Evolutionary conservation across 1,140 invertebrate genomes (phyloP).

Genomic region (Rhagoletis pomonella): DNA sequence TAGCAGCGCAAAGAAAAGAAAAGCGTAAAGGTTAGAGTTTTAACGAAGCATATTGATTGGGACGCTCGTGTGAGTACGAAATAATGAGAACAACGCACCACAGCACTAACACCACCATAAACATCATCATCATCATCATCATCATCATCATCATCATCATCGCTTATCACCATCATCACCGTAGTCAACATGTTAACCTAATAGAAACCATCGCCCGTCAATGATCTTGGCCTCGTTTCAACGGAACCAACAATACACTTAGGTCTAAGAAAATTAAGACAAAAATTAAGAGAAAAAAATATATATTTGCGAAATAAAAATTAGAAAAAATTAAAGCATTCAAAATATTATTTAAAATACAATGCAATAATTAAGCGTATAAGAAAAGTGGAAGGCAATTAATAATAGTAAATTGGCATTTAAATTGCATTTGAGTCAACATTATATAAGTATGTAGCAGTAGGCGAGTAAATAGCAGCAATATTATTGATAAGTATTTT

Average conservation of each 20-base stretch:
- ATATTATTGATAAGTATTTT: background rate
- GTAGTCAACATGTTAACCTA: constrained; percentile 60
- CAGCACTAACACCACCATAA: constrained; percentile 34
- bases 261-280: constrained; percentile 63
- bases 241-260: constrained; percentile 64
- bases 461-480: background rate
- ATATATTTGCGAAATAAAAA: constrained; percentile 59
- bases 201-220: constrained; percentile 74
- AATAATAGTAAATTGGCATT: constrained; percentile 1
- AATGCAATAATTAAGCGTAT: background rate
- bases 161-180: constrained; percentile 15
- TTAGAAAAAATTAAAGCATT: constrained; percentile 36
- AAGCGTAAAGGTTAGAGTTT: background rate
- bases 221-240: constrained; percentile 73
- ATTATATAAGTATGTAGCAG: background rate
- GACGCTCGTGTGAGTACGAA: background rate
- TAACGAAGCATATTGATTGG: background rate
- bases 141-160: background rate
- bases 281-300: constrained; percentile 58
- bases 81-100: constrained; percentile 27
- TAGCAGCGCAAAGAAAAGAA: background rate
- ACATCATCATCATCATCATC: constrained; percentile 13
- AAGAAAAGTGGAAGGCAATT: background rate
- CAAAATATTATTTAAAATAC: background rate
- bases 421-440: background rate